These are phyloP conservation scores for Athalia circularis DNA, from an alignment of 2,888 invertebrate genomes.

Conservation along the genomic window DNA sequence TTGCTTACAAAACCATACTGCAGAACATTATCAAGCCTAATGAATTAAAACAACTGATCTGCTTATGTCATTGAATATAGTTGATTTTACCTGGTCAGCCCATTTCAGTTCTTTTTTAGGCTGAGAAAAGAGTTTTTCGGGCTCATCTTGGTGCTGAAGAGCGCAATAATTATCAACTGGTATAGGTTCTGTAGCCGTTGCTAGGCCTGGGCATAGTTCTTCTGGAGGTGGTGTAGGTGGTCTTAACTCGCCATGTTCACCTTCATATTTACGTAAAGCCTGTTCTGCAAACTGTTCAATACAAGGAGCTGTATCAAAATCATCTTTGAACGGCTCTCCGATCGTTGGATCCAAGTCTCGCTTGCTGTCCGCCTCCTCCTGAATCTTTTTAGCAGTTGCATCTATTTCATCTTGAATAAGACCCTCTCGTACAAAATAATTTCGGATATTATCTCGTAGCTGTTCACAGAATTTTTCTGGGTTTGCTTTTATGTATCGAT, in stretches of 20 bases:
- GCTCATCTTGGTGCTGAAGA: neutral
- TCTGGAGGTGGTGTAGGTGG: slow-evolving; percentile 52
- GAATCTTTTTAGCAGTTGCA: slow-evolving; percentile 55
- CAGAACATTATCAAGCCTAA: slow-evolving; percentile 28
- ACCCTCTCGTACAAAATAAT: slow-evolving; percentile 82
- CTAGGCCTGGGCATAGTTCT: slow-evolving; percentile 50
- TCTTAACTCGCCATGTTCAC: slow-evolving; percentile 44
- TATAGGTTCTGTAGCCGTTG: slow-evolving; percentile 18
- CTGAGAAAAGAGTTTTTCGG: neutral
- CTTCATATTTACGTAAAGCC: slow-evolving; percentile 49
- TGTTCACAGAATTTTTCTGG: slow-evolving; percentile 83
- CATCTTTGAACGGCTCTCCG: slow-evolving; percentile 48
- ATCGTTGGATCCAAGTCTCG: slow-evolving; percentile 52
- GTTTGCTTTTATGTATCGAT: slow-evolving; percentile 85
- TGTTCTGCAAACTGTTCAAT: slow-evolving; percentile 44
- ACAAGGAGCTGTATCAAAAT: slow-evolving; percentile 48
- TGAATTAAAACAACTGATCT: slow-evolving; percentile 14
- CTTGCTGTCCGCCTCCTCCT: slow-evolving; percentile 22
- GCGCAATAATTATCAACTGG: slow-evolving; percentile 17
- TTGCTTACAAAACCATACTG: slow-evolving; percentile 8
- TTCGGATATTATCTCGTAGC: slow-evolving; percentile 81
- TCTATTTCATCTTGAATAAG: slow-evolving; percentile 79
- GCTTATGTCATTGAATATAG: slow-evolving; percentile 11
- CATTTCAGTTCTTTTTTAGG: slow-evolving; percentile 52
- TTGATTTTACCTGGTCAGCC: slow-evolving; percentile 55